Conservation (phyloP, 2,797 vertebrate species). For the Todus mexicanus region DNA sequence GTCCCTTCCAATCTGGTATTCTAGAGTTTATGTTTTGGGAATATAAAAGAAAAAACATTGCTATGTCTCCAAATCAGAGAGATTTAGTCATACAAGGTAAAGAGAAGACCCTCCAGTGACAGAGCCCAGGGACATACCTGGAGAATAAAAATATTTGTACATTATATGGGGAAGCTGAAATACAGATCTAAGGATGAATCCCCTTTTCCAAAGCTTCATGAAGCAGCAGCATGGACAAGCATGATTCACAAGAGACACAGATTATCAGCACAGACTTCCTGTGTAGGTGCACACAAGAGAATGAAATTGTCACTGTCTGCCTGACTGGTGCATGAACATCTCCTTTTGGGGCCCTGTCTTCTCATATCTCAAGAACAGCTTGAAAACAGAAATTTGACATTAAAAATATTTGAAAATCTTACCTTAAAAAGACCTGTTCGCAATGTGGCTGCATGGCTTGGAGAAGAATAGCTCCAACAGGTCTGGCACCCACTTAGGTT, state of each 20-base stretch:
- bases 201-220: neutral
- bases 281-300: neutral
- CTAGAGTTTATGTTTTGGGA: neutral
- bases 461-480: neutral
- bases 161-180: neutral
- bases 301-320: neutral
- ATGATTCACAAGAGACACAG: rapidly evolving
- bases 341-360: neutral
- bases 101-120: neutral
- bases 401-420: neutral
- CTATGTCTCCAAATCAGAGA: neutral
- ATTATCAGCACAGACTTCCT: neutral
- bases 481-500: neutral
- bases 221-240: neutral
- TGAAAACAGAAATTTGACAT: neutral
- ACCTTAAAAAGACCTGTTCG: neutral
- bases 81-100: neutral
- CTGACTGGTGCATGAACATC: neutral
- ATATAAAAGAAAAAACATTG: neutral
- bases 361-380: neutral
- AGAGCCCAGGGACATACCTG: neutral
- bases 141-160: neutral
- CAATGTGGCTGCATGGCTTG: rapidly evolving
- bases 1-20: neutral
- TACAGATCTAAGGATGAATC: neutral